phyloP scores from a whole-genome alignment of 2,113 vertebrate species.

The Regulus satrapa region DNA sequence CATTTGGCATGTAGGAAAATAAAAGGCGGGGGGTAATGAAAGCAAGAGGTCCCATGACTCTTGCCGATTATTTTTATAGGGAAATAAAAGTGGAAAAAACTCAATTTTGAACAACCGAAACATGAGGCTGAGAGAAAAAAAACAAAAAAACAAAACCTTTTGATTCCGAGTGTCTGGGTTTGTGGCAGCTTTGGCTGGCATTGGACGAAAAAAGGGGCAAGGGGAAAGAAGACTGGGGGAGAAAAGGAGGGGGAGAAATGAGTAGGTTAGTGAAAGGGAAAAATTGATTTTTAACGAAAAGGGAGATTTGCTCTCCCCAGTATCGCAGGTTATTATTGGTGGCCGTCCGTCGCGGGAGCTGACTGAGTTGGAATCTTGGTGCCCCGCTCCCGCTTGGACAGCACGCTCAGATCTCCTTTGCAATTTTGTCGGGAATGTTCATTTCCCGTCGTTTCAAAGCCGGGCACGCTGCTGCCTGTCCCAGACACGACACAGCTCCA shows the following conservation, averaged over 20 bases:
- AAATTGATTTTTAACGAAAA: background rate
- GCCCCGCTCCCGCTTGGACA: no score
- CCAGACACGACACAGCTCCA: no score
- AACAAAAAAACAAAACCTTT: no score
- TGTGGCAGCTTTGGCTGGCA: no score
- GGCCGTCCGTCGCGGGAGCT: accelerated
- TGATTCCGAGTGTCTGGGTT: background rate
- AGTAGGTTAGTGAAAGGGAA: background rate
- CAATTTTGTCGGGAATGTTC: no score
- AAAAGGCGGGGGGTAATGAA: background rate
- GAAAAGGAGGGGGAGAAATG: background rate
- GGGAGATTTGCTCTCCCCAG: background rate
- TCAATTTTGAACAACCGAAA: background rate
- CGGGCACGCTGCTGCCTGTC: no score
- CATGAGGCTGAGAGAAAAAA: background rate
- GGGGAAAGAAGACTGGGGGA: background rate
- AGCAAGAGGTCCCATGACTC: accelerated
- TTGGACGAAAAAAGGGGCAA: background rate
- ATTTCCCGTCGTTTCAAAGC: no score
- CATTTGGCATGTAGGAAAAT: background rate
- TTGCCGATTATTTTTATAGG: background rate
- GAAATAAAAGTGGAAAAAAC: background rate
- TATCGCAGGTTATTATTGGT: accelerated
- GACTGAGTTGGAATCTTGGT: no score
- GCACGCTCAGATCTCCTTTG: no score